phyloP scores from a whole-genome alignment of 2,888 invertebrate species.

The Arenicola marina region DNA sequence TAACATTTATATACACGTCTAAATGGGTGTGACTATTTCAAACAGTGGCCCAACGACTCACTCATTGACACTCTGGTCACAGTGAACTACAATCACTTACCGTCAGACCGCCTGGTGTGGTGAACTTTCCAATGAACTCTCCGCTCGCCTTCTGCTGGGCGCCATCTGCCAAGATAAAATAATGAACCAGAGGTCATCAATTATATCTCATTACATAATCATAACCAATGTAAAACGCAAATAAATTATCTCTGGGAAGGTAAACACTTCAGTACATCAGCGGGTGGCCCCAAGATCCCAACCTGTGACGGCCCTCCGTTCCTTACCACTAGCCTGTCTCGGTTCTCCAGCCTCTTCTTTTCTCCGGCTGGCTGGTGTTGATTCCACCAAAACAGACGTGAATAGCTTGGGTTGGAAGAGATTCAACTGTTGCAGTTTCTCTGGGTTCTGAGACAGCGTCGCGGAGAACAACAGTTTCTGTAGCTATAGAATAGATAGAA shows the following conservation, averaged over 20 bases:
- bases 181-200: no score
- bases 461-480: conserved; percentile 98
- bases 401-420: conserved; percentile 92
- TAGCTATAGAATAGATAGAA: conserved; percentile 46
- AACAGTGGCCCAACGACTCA: no score
- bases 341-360: no score
- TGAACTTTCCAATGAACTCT: conserved; percentile 72
- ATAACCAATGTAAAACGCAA: no score
- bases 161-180: no score
- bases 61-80: background rate
- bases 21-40: no score
- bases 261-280: no score
- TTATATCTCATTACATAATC: no score
- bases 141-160: conserved; percentile 14
- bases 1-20: no score
- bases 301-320: background rate
- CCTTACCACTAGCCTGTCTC: background rate
- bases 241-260: no score
- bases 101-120: conserved; percentile 66
- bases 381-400: conserved; percentile 58
- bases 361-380: no score
- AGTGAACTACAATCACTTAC: conserved; percentile 40
- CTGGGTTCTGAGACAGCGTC: conserved; percentile 94
- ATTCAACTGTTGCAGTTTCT: conserved; percentile 85
- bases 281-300: no score